Percentiles rank a stretch among this genome's conserved stretches.
phyloP scores from a whole-genome alignment of 2,797 vertebrate species.

The Babyrousa celebensis region DNA sequence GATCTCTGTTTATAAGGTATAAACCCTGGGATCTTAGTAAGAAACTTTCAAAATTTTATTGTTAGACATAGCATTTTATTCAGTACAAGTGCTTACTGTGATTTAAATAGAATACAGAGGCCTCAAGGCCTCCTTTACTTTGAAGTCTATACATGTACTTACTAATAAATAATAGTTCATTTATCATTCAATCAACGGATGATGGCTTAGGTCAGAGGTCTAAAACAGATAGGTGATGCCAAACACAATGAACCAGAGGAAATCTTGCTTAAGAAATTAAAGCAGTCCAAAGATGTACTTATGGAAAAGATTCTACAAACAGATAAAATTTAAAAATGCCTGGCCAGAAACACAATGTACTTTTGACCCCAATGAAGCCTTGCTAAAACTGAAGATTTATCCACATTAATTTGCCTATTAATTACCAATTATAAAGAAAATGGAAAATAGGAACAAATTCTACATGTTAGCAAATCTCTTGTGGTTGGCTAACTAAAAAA shows the following conservation, averaged over 20 bases:
- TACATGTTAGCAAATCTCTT: constrained; percentile 88
- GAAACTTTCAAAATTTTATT: constrained; percentile 35
- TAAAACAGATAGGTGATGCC: constrained; percentile 70
- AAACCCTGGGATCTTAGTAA: constrained; percentile 46
- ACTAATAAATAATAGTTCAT: constrained; percentile 80
- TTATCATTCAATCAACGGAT: constrained; percentile 76
- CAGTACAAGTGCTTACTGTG: constrained; percentile 48
- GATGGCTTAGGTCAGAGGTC: constrained; percentile 34
- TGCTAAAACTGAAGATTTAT: constrained; percentile 64
- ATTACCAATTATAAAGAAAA: constrained; percentile 66
- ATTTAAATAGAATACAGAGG: constrained; percentile 59
- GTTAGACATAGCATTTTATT: constrained; percentile 57
- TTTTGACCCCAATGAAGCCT: constrained; percentile 55
- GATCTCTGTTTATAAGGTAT: constrained; percentile 19
- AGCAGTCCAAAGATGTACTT: constrained; percentile 32
- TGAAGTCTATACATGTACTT: constrained; percentile 67
- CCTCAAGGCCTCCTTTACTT: neutral
- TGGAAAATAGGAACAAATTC: constrained; percentile 77
- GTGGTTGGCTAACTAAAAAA: constrained; percentile 90
- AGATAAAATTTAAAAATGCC: constrained; percentile 39
- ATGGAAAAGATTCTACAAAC: neutral
- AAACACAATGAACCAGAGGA: constrained; percentile 68
- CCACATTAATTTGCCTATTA: constrained; percentile 73
- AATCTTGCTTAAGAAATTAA: constrained; percentile 57
- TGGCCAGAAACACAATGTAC: constrained; percentile 45